Conservation (phyloP, 2,888 invertebrate genomes). For the Antitype chi region DNA sequence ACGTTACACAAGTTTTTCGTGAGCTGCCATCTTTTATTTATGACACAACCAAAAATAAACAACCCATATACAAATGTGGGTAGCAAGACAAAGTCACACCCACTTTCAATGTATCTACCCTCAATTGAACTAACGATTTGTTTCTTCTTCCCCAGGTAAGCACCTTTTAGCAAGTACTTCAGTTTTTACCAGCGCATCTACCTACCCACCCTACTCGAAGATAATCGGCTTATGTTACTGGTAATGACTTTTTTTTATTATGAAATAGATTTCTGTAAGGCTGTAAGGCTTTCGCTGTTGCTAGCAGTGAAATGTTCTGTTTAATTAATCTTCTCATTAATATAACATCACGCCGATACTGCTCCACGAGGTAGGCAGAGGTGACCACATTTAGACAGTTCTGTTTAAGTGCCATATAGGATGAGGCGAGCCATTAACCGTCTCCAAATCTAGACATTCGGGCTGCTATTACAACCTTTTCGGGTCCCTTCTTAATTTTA, state of each 20-base stretch:
- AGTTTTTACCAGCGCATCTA: background rate
- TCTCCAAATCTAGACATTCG: too few species aligned
- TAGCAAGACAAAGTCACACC: background rate
- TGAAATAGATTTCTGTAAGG: constrained; percentile 1
- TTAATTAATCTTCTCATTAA: constrained; percentile 9
- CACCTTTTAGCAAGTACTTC: background rate
- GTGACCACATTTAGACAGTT: background rate
- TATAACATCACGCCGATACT: background rate
- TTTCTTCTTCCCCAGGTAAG: constrained; percentile 57
- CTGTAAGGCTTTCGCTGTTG: constrained; percentile 1
- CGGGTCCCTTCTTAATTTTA: too few species aligned
- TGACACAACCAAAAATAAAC: too few species aligned
- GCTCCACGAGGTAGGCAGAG: too few species aligned
- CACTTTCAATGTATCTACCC: background rate
- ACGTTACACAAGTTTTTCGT: too few species aligned
- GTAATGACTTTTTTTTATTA: constrained; percentile 27
- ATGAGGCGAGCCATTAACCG: too few species aligned
- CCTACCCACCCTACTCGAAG: background rate
- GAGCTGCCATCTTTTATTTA: too few species aligned
- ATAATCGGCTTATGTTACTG: constrained; percentile 42
- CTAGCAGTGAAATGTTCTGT: background rate
- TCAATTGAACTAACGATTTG: constrained; percentile 31
- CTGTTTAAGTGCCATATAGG: background rate
- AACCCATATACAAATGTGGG: constrained; percentile 2
- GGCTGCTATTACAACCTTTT: too few species aligned